A percentile compares a stretch with the other conserved stretches of the same genome.
These are phyloP conservation scores for Cyphomyrus discorhynchus DNA, from an alignment of 2,113 vertebrate species.

Conservation along the genomic window DNA sequence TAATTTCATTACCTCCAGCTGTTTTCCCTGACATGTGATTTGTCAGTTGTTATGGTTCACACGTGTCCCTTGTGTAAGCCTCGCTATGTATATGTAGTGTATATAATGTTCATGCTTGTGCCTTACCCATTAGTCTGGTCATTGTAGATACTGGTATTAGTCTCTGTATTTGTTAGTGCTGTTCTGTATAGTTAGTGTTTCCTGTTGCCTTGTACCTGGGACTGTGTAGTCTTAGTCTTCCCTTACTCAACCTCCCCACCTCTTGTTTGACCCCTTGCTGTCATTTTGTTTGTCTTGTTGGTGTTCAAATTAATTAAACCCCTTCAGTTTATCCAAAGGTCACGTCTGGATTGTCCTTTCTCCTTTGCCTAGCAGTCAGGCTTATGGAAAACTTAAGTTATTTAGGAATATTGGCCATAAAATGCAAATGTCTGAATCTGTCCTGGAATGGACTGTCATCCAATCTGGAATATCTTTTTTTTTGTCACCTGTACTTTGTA, in stretches of 20 bases:
- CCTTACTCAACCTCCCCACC: neutral
- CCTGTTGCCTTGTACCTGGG: too few species aligned
- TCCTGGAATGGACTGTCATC: neutral
- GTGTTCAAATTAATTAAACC: neutral
- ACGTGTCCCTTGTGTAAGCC: neutral
- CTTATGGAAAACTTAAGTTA: neutral
- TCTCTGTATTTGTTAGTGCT: too few species aligned
- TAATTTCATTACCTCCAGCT: neutral
- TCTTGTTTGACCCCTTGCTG: neutral
- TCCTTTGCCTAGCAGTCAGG: neutral
- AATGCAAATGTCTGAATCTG: neutral
- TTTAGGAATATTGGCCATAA: neutral
- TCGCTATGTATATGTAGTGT: neutral
- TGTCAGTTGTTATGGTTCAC: neutral
- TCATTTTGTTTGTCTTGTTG: neutral
- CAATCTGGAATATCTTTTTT: neutral
- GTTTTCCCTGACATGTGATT: neutral
- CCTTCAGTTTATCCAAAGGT: neutral
- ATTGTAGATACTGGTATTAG: too few species aligned
- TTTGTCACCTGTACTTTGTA: neutral
- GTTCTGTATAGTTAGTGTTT: too few species aligned
- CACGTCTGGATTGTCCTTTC: neutral
- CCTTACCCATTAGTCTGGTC: too few species aligned
- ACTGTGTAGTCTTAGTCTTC: neutral
- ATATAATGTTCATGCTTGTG: neutral